phyloP scores from a whole-genome alignment of 2,888 invertebrate species.

The Pyrgus malvae region DNA sequence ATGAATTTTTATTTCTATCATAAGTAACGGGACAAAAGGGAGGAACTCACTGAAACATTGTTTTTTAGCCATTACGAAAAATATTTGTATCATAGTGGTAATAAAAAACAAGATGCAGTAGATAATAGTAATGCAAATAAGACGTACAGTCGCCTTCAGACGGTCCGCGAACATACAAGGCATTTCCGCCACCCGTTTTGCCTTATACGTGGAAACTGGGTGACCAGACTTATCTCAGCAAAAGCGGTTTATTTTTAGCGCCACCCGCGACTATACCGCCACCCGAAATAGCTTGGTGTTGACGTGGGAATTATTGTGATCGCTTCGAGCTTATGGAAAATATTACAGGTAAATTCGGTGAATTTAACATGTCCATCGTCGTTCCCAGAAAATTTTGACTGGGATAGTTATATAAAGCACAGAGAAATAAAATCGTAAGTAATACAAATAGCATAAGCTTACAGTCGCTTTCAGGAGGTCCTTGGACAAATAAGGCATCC shows the following conservation, averaged over 20 bases:
- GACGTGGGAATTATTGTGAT: slow-evolving; percentile 33
- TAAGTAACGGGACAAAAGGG: no score
- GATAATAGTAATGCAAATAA: no score
- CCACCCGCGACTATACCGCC: slow-evolving; percentile 37
- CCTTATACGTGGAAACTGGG: no score
- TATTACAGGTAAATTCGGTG: not conserved
- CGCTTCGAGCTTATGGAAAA: not conserved
- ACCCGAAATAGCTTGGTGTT: slow-evolving; percentile 45
- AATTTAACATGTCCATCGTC: no score
- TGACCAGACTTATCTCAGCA: slow-evolving; percentile 52
- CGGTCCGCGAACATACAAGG: no score
- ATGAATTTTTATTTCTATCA: no score
- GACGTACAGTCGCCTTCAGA: no score
- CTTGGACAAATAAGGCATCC: not conserved
- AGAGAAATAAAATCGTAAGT: not conserved
- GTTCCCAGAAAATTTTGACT: not conserved
- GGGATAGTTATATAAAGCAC: not conserved
- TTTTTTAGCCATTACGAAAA: no score
- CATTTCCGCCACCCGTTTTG: no score
- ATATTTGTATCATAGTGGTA: no score
- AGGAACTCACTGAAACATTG: no score
- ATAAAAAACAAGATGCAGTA: no score
- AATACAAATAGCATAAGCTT: not conserved
- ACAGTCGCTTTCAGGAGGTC: not conserved
- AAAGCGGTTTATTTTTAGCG: slow-evolving; percentile 56